phyloP scores from a whole-genome alignment of 2,888 invertebrate species.

The Drosophila austrosaltans region DNA sequence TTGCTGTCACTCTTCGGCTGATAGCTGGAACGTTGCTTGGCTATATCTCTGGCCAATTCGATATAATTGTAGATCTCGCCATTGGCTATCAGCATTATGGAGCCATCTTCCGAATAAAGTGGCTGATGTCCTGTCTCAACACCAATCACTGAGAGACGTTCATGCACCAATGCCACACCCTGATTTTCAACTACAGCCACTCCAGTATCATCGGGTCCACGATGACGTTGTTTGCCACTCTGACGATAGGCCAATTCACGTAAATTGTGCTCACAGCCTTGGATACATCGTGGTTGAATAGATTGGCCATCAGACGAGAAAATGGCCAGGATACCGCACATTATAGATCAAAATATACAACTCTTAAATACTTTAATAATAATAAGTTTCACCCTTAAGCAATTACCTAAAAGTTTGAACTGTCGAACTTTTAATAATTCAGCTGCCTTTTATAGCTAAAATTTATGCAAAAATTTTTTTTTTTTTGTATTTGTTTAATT shows the following conservation, averaged over 20 bases:
- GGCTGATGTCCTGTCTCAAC: constrained; percentile 82
- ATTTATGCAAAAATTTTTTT: not conserved
- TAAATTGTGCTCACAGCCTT: constrained; percentile 68
- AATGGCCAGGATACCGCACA: constrained; percentile 83
- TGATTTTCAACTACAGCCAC: constrained; percentile 73
- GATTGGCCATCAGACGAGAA: constrained; percentile 79
- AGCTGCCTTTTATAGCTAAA: not conserved
- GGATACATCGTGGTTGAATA: constrained; percentile 63
- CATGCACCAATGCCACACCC: constrained; percentile 81
- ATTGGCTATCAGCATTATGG: constrained; percentile 81
- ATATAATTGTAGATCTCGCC: constrained; percentile 83
- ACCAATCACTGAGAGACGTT: constrained; percentile 80
- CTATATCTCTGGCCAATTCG: constrained; percentile 79
- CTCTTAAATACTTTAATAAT: not conserved
- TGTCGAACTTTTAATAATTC: not conserved
- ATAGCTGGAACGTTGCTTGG: constrained; percentile 75
- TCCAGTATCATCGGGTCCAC: constrained; percentile 83
- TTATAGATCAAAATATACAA: constrained; percentile 39
- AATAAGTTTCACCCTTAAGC: not conserved
- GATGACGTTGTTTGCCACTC: constrained; percentile 81
- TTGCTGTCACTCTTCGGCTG: constrained; percentile 82
- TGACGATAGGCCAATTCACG: constrained; percentile 82
- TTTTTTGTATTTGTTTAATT: not conserved
- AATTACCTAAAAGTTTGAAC: not conserved
- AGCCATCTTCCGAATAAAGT: constrained; percentile 74